Base-by-base conservation (phyloP, 1,140 invertebrate species). In the Cotesia chilonis region DNA sequence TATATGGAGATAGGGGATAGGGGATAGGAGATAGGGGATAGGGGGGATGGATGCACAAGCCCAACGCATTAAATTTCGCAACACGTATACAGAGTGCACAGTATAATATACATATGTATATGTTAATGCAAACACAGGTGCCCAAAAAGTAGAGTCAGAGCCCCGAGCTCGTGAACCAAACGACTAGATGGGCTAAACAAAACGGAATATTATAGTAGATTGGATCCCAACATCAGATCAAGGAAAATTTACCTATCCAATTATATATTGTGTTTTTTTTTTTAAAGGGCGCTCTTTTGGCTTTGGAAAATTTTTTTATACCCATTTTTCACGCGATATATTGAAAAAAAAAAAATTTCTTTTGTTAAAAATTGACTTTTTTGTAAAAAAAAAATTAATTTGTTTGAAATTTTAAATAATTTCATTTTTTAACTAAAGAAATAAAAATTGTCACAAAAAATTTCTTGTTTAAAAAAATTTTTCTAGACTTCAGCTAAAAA, bases 31-130 rank as follows among this genome's bases (percentile, higher is more conserved):
- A 55, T 41, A 37, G 41, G 28, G 17, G 51, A 55, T 41, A 37
- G 41, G 14, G 14, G 28, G 52, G 47, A 20, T 68, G 41, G 65
- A 68, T 68, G 65, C 51, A 51, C 65, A 68, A 68, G 55, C 51
- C 65, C 65, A 68, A 68, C 65, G 65, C 65, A 68, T 68, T 68
- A 68, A 68, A 68, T 68, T 68, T 51, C 12, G 65, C 55, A 68
- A 68, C 65, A 68, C 65, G 65, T 68, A 68, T 41, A 41, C 9
- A 41, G 38, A 41, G 9, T 41, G 9, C 38, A 41, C 2, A 41
- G 38, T 41, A 41, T 9, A 41, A 41, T 41, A 41, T 41, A 41
- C 9, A 4, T 41, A 5, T 41, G 38, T 41, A 9, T 68, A 55
- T 55, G 52, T 28, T 54, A 68, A 55, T 28, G 65, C 55, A 68